Evolutionary conservation across 2,797 vertebrate species (phyloP).

Genomic region (Crax fasciolata): DNA sequence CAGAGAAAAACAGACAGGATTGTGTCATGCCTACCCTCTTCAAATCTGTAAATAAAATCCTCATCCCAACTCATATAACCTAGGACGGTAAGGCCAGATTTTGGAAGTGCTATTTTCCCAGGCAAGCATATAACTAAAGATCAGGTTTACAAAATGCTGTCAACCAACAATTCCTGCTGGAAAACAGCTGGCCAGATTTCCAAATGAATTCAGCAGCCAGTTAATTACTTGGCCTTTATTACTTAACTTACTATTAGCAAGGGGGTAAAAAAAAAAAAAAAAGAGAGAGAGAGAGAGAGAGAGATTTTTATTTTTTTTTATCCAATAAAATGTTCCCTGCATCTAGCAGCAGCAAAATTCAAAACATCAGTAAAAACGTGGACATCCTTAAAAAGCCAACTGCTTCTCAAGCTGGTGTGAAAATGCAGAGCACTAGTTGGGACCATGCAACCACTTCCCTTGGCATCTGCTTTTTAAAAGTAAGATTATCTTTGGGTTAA

Average conservation of each 20-base stretch:
- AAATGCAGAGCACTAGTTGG: neutral
- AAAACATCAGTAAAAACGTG: slow-evolving; percentile 8
- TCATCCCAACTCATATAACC: slow-evolving; percentile 4
- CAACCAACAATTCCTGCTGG: slow-evolving; percentile 2
- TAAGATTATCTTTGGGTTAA: neutral
- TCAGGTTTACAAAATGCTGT: slow-evolving; percentile 38
- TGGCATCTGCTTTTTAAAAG: neutral
- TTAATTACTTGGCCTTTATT: slow-evolving; percentile 64
- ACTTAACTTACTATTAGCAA: slow-evolving; percentile 32
- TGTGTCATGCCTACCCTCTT: neutral
- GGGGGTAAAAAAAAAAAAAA: neutral
- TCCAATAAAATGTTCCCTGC: slow-evolving; percentile 22
- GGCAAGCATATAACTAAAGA: slow-evolving; percentile 27
- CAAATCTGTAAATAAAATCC: slow-evolving; percentile 25
- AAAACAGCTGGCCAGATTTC: slow-evolving; percentile 66
- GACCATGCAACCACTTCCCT: slow-evolving; percentile 1
- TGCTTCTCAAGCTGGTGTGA: neutral
- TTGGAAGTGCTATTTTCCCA: slow-evolving; percentile 48
- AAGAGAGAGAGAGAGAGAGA: neutral
- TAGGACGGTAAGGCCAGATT: slow-evolving; percentile 34
- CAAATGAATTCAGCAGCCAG: slow-evolving; percentile 35
- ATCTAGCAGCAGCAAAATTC: neutral
- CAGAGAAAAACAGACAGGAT: neutral
- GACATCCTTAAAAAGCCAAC: neutral
- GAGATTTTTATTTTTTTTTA: slow-evolving; percentile 64